Percentiles rank a stretch among this genome's conserved stretches.
These are phyloP conservation scores for Cheilosia pagana DNA, from an alignment of 2,888 invertebrate genomes.

Conservation along the genomic window DNA sequence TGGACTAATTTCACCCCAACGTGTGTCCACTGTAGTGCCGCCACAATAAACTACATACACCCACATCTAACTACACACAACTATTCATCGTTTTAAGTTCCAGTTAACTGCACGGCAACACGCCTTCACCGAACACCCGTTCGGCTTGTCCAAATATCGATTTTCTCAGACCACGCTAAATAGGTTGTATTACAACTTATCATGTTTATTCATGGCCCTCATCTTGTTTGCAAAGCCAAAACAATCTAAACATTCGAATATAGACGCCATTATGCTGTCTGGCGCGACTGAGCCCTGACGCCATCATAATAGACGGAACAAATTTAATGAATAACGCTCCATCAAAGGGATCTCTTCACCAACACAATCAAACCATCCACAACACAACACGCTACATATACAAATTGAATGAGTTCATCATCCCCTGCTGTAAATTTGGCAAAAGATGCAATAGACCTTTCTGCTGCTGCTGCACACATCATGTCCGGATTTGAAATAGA, in stretches of 20 bases:
- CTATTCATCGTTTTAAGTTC: too few species aligned
- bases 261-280: constrained; percentile 26
- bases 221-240: neutral
- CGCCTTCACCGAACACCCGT: neutral
- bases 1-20: too few species aligned
- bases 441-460: constrained; percentile 39
- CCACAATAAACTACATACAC: too few species aligned
- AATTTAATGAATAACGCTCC: constrained; percentile 32
- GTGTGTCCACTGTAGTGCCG: too few species aligned
- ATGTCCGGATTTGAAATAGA: constrained; percentile 15
- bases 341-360: constrained; percentile 36
- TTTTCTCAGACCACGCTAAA: neutral
- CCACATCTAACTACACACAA: too few species aligned
- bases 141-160: constrained; percentile 14
- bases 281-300: constrained; percentile 33
- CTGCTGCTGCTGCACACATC: constrained; percentile 22
- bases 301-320: constrained; percentile 39
- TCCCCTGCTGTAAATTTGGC: constrained; percentile 52
- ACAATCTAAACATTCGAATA: neutral
- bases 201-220: constrained; percentile 5
- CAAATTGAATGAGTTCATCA: constrained; percentile 58
- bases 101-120: neutral
- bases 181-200: constrained; percentile 10
- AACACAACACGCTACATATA: constrained; percentile 7
- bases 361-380: constrained; percentile 3